Evolutionary conservation across 1,140 invertebrate genomes (phyloP), one percentile per base, ranked within the genome.

Genomic region (Cydia strobilella): DNA sequence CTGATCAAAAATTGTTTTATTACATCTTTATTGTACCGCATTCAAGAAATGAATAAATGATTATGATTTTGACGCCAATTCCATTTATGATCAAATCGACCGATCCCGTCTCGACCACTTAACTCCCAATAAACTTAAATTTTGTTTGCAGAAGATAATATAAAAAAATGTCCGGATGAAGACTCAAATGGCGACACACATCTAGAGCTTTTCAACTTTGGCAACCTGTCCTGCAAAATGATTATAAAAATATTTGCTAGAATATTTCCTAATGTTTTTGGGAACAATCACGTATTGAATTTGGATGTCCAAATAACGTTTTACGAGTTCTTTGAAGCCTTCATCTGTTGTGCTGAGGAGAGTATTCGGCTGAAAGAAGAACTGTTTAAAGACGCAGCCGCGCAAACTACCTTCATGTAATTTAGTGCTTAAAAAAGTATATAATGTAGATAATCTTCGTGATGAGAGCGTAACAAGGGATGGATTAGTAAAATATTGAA

Each of bases 241-340:
- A 79, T 91, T 6, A 83, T 92, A 59, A 83, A 83, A 51, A 89
- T 90, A 79, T 90, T 90, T 78, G 76, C 83, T 0, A 59, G 65
- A 13, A 89, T 91, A 72, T 92, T 92, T 76, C 89, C 87, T 3
- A 79, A 86, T 75, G 74, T 91, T 4, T 76, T 71, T 62, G 77
- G 86, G 7, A 76, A 69, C 0, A 80, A 83, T 4, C 80, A 82
- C 48, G 89, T 94, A 39, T 83, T 93, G 63, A 85, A 93, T 75
- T 83, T 94, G 54, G 84, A 93, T 65, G 93, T 94, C 76, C 82
- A 91, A 75, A 78, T 95, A 12, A 93, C 93, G 1, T 95, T 94
- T 84, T 91, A 94, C 39, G 94, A 95, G 83, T 94, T 94, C 86
- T 94, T 94, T 74, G 93, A 95, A 86, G 90, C 80, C 82, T 84